Base-by-base conservation (phyloP, 2,113 vertebrate genomes). In the Tupaia tana region DNA sequence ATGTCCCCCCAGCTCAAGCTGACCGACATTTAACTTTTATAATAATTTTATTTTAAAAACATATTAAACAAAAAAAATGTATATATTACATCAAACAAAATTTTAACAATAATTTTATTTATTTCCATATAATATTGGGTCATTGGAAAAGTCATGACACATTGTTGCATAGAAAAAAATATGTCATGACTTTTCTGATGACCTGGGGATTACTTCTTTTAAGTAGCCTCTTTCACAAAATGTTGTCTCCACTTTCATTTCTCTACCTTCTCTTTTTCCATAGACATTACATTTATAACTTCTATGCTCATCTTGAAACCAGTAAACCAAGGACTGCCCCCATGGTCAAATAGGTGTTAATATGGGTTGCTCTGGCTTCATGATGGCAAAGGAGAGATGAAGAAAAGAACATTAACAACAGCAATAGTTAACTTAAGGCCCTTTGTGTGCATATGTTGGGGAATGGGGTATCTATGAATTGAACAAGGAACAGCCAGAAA, bases 1-100 rank as follows among this genome's bases (percentile, higher is more conserved):
- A 85, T 95, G 58, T 97, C 70, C 95, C 85, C 90, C 82, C 69
- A 88, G 78, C 63, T 95, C 66, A 89, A 79, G 66, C 7, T 95
- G 13, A 66, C 84, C 91, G 85, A 69, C 14, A 93, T 97, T 95
- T 97, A 84, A 66, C n/a, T 92, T 95, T 93, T 69, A 7, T 43
- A 43, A 43, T 43, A 43, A 43, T 43, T 43, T 43, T 43, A 43
- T 43, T 43, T 43, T 43, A 43, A 43, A 43, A 43, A 43, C 43
- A 43, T 43, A 43, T 43, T 43, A 43, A 43, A 43, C 6, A 6
- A 43, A 43, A 43, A 43, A 43, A 43, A 43, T 43, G 43, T 43
- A 43, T 43, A 43, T 43, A 43, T 43, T 3, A 43, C 6, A 43
- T 43, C 43, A 43, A 43, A 43, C 43, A 43, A 43, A 43, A 43